A percentile compares a stretch with the other conserved stretches of the same genome.
Evolutionary conservation across 2,888 invertebrate species (phyloP).

Genomic region (Capitulum mitella): DNA sequence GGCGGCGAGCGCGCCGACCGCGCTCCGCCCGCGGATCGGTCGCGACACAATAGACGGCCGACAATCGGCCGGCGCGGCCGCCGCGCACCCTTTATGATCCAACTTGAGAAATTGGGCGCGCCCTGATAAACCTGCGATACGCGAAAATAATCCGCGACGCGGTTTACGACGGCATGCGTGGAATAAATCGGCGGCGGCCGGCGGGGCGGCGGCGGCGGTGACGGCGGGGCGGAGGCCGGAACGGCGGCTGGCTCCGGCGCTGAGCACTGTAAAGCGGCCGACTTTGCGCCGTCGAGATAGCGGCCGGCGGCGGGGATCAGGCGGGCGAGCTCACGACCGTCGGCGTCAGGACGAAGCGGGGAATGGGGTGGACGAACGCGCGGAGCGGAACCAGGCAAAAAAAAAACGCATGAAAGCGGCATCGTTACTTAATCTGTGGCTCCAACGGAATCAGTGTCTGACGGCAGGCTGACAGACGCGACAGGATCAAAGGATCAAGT

Average conservation of each 20-base stretch:
- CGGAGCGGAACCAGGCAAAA: no score
- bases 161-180: constrained; percentile 20
- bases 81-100: constrained; percentile 1
- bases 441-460: no score
- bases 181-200: background rate
- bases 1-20: no score
- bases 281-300: background rate
- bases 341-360: no score
- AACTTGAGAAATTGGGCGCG: constrained; percentile 20
- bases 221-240: background rate
- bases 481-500: no score
- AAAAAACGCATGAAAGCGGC: no score
- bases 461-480: no score
- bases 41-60: background rate
- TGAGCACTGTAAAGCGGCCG: background rate
- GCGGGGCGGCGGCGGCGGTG: background rate
- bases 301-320: background rate
- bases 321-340: background rate
- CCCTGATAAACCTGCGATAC: constrained; percentile 22
- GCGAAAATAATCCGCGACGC: constrained; percentile 1
- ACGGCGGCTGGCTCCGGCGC: background rate
- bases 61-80: background rate
- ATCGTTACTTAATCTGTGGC: no score
- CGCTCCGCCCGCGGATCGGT: background rate
- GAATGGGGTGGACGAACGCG: no score